A percentile compares a stretch with the other conserved stretches of the same genome.
Conservation (phyloP, 2,113 vertebrate genomes). For the Sitta europaea region DNA sequence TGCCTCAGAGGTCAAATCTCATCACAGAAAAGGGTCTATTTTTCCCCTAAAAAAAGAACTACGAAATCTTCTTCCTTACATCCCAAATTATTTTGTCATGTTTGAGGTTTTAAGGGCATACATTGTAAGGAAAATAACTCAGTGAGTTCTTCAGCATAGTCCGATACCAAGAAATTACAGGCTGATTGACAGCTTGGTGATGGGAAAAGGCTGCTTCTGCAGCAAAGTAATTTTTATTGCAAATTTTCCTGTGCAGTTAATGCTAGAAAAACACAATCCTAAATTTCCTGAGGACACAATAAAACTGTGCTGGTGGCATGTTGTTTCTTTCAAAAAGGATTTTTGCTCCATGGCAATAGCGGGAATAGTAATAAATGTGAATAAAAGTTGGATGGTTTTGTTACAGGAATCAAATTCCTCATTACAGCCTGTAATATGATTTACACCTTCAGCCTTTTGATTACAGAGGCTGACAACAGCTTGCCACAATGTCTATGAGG, state of each 20-base stretch:
- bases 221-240: constrained; percentile 28
- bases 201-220: not conserved
- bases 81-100: not conserved
- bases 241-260: constrained; percentile 21
- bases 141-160: not conserved
- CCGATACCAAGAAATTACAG: not conserved
- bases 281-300: constrained; percentile 13
- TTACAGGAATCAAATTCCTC: not conserved
- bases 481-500: rapidly evolving
- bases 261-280: not conserved
- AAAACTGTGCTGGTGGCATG: not conserved
- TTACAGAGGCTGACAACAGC: not conserved
- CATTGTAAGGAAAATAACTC: not conserved
- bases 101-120: not conserved
- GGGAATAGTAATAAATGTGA: not conserved
- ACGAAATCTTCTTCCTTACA: not conserved
- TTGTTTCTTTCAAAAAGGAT: not conserved
- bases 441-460: not conserved
- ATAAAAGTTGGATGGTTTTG: not conserved
- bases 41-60: not conserved
- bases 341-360: not conserved
- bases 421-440: not conserved
- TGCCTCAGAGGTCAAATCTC: not conserved
- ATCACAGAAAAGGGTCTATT: not conserved
- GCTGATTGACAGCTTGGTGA: constrained; percentile 25